phyloP scores from a whole-genome alignment of 2,888 invertebrate genomes.

The Lithophane socia region DNA sequence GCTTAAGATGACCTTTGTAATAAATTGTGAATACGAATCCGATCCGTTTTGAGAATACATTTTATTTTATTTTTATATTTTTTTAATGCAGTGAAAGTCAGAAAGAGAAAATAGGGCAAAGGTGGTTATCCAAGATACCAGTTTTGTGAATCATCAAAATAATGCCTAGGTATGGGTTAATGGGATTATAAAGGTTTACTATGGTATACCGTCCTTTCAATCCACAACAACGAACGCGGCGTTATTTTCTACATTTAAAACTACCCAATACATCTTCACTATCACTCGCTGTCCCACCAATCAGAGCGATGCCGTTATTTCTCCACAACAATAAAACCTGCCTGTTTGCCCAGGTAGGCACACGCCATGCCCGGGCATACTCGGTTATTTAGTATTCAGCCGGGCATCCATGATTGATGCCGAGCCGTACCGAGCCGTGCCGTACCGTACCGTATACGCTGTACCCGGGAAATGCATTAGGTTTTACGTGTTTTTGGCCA shows the following conservation, averaged over 20 bases:
- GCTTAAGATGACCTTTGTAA: constrained; percentile 35
- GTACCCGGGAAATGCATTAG: constrained; percentile 66
- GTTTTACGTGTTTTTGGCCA: constrained; percentile 47
- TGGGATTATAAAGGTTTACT: background rate
- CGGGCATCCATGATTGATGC: constrained; percentile 62
- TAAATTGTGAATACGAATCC: constrained; percentile 38
- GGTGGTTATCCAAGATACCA: background rate
- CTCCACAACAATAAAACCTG: constrained; percentile 46
- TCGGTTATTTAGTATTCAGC: constrained; percentile 63
- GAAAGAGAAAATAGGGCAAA: background rate
- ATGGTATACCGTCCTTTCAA: no score
- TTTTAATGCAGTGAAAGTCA: constrained; percentile 14
- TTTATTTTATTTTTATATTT: constrained; percentile 17
- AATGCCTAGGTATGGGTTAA: no score
- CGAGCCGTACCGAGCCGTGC: constrained; percentile 4
- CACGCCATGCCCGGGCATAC: constrained; percentile 17
- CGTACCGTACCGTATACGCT: constrained; percentile 15
- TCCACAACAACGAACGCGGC: background rate
- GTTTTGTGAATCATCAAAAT: background rate
- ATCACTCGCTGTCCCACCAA: constrained; percentile 25
- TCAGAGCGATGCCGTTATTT: constrained; percentile 28
- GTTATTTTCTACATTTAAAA: background rate
- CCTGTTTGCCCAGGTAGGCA: constrained; percentile 50
- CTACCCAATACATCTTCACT: background rate
- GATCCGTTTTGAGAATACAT: constrained; percentile 32